Percentiles rank a stretch among this genome's conserved stretches.
These are phyloP conservation scores for Chondrilla cf. caribensis DNA, from an alignment of 37 sponge, comb jelly and placozoan genomes.

Conservation along the genomic window DNA sequence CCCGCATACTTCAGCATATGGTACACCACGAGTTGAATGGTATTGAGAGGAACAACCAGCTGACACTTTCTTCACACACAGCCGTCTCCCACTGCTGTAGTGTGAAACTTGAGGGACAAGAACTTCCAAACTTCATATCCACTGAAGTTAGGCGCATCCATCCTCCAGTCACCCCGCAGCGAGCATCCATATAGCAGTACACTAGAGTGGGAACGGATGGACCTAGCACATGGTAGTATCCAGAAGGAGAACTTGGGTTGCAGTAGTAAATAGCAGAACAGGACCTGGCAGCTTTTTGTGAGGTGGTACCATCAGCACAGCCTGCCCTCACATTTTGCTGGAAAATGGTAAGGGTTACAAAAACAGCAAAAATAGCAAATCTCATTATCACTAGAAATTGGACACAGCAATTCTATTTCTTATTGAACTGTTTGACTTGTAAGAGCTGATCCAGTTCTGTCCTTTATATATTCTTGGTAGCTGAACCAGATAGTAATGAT, in stretches of 20 bases:
- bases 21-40: not conserved
- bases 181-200: constrained; percentile 8
- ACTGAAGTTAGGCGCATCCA: constrained; percentile 4
- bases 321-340: too few species aligned
- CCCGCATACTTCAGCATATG: not conserved
- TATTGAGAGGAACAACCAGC: not conserved
- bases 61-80: not conserved
- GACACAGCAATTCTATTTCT: too few species aligned
- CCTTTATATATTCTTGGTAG: too few species aligned
- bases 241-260: not conserved
- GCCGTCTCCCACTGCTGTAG: not conserved
- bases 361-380: too few species aligned
- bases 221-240: not conserved
- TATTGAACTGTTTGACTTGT: too few species aligned
- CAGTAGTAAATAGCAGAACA: not conserved
- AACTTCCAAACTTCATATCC: not conserved
- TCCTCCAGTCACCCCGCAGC: constrained; percentile 5
- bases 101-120: not conserved
- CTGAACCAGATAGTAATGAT: too few species aligned
- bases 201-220: not conserved
- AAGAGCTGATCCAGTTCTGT: too few species aligned
- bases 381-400: too few species aligned
- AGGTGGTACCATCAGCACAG: not conserved
- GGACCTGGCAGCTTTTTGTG: not conserved
- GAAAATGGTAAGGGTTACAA: too few species aligned